Percentiles rank a stretch among this genome's conserved stretches.
These are phyloP conservation scores for Propithecus perrieri DNA, from an alignment of 2,797 vertebrate species.

Conservation along the genomic window DNA sequence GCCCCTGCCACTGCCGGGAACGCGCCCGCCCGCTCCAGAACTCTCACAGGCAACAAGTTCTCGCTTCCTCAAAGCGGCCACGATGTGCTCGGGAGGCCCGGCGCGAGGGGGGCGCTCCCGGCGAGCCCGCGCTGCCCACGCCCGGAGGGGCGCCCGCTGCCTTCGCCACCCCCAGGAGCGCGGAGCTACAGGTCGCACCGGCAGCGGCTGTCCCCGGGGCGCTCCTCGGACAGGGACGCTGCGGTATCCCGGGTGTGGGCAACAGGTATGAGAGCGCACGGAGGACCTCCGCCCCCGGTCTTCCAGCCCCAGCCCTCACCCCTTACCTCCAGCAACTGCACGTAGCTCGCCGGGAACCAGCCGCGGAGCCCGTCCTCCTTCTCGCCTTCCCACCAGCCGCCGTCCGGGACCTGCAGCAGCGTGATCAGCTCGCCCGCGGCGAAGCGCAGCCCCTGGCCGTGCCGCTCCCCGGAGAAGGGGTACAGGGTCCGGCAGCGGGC, in stretches of 20 bases:
- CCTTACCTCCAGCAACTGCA: slow-evolving; percentile 95
- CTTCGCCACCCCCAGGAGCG: background rate
- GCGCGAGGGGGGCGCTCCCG: background rate
- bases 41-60: slow-evolving; percentile 74
- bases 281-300: background rate
- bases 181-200: background rate
- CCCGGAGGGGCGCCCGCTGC: background rate
- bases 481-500: slow-evolving; percentile 93
- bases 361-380: slow-evolving; percentile 93
- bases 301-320: background rate
- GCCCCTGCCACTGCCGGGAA: slow-evolving; percentile 2
- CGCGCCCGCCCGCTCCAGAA: slow-evolving; percentile 46
- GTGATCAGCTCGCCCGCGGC: slow-evolving; percentile 92
- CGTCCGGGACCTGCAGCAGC: slow-evolving; percentile 92
- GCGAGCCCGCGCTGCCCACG: background rate
- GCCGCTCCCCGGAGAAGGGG: slow-evolving; percentile 94
- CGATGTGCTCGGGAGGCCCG: background rate
- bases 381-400: slow-evolving; percentile 99
- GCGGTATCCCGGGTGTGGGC: background rate
- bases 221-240: background rate
- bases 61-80: slow-evolving; percentile 15
- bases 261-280: slow-evolving; percentile 52
- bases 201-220: background rate
- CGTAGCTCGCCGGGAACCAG: slow-evolving; percentile 98
- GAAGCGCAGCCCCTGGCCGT: slow-evolving; percentile 94